Evolutionary conservation across 2,888 invertebrate species (phyloP).

Genomic region (Lasioglossum leucozonium): DNA sequence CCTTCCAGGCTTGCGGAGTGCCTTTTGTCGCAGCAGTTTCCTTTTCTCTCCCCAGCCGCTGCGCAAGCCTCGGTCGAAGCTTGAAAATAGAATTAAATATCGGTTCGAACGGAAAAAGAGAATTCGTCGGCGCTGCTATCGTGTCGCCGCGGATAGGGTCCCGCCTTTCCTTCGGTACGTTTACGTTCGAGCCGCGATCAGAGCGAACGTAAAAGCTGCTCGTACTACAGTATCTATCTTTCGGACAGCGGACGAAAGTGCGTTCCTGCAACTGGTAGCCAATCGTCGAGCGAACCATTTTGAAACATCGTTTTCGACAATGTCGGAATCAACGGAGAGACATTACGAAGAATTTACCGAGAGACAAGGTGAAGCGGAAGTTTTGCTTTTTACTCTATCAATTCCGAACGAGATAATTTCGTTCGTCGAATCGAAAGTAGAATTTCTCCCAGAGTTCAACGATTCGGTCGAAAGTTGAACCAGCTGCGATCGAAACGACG

Average conservation of each 20-base stretch:
- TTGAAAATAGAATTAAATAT: conserved; percentile 62
- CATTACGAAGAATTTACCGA: no score
- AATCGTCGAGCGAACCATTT: background rate
- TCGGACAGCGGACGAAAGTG: background rate
- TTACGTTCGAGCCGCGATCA: conserved; percentile 5
- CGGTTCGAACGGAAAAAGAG: background rate
- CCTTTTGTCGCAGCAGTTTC: conserved; percentile 52
- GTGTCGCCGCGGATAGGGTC: background rate
- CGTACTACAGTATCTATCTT: background rate
- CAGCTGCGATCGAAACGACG: background rate
- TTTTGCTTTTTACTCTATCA: no score
- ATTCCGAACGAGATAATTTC: no score
- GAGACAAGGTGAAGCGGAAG: no score
- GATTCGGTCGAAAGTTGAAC: no score
- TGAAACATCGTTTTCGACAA: background rate
- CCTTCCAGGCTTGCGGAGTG: conserved; percentile 47
- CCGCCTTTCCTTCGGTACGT: background rate
- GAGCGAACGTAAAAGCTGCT: background rate
- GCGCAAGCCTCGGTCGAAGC: conserved; percentile 22
- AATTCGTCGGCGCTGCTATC: background rate
- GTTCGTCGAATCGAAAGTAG: no score
- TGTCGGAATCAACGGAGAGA: no score
- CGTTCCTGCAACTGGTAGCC: background rate
- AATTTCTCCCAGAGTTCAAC: no score
- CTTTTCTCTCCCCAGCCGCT: conserved; percentile 24